These are phyloP conservation scores for Polyommatus icarus DNA, from an alignment of 2,888 invertebrate genomes.

Conservation along the genomic window DNA sequence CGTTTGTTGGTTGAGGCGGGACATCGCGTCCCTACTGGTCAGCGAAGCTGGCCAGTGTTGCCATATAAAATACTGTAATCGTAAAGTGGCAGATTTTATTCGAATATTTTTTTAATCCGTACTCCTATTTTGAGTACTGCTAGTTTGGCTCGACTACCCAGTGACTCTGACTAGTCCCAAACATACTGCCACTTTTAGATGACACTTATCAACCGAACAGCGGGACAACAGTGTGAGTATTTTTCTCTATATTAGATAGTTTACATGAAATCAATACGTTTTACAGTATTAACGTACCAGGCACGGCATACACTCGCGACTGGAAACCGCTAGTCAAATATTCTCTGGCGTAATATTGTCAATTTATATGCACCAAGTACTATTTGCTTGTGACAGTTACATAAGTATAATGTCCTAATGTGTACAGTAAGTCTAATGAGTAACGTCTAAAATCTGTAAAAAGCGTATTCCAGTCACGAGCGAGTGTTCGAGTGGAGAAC, in stretches of 20 bases:
- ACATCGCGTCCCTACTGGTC: background rate
- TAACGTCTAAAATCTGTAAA: background rate
- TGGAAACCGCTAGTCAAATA: background rate
- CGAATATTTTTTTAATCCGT: background rate
- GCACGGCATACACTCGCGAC: background rate
- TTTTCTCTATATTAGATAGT: constrained; percentile 26
- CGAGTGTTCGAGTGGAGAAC: background rate
- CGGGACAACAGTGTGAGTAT: constrained; percentile 9
- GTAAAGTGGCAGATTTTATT: background rate
- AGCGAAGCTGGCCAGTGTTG: background rate
- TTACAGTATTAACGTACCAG: constrained; percentile 16
- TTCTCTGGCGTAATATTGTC: background rate
- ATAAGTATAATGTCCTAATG: background rate
- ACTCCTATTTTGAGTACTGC: background rate
- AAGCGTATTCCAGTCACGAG: background rate
- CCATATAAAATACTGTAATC: background rate
- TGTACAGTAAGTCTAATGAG: background rate
- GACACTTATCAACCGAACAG: background rate
- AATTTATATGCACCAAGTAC: constrained; percentile 6
- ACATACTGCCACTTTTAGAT: constrained; percentile 28
- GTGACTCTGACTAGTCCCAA: constrained; percentile 35
- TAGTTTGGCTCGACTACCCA: background rate
- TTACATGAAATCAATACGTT: constrained; percentile 18
- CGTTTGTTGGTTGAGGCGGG: constrained; percentile 55
- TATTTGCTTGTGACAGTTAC: background rate